Conservation (phyloP, 2,797 vertebrate species). For the Anomalospiza imberbis region DNA sequence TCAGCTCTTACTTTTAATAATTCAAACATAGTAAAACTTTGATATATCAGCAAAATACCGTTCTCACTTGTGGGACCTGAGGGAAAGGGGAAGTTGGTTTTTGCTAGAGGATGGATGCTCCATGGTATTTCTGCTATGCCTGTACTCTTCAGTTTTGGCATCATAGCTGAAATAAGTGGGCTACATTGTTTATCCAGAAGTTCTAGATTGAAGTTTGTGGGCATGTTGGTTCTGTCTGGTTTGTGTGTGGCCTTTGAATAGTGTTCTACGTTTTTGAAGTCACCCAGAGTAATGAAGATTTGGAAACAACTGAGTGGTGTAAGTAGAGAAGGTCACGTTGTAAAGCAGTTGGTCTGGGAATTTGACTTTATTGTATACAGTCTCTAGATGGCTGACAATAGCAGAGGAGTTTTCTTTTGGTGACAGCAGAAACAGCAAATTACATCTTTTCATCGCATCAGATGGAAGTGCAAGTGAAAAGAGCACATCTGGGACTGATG, state of each 20-base stretch:
- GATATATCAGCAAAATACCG: neutral
- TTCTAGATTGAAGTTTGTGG: neutral
- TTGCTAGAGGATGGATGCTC: neutral
- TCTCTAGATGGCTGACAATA: neutral
- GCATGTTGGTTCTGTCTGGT: neutral
- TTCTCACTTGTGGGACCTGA: neutral
- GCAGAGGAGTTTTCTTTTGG: neutral
- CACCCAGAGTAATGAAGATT: neutral
- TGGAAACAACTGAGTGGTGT: neutral
- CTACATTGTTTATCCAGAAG: neutral
- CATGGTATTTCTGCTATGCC: neutral
- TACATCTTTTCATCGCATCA: neutral
- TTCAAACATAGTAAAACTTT: neutral
- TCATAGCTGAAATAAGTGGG: neutral
- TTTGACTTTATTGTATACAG: neutral
- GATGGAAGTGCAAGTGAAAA: neutral
- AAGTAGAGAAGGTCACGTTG: neutral
- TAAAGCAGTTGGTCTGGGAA: neutral
- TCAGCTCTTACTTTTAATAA: neutral
- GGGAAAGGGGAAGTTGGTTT: neutral
- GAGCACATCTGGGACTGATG: too few relatives aligned
- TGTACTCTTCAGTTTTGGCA: neutral
- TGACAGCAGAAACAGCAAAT: neutral
- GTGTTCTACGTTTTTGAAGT: neutral
- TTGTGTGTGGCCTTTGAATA: neutral